These are phyloP conservation scores for Anarhynchus alexandrinus DNA, from an alignment of 2,113 vertebrate genomes.

Conservation along the genomic window DNA sequence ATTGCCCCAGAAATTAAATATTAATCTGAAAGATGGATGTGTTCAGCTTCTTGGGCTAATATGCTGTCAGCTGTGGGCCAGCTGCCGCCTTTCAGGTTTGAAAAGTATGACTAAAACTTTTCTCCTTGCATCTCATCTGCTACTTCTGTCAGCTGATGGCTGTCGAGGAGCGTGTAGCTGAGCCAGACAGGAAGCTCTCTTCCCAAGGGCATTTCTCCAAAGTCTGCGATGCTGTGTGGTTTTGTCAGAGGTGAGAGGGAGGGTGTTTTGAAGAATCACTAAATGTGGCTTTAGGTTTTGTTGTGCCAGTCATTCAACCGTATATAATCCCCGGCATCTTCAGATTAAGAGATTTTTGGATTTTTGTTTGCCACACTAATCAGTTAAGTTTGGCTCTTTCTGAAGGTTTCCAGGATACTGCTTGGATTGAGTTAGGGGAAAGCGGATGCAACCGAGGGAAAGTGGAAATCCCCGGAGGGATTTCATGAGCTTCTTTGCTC, in stretches of 20 bases:
- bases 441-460: background rate
- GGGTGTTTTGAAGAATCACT: background rate
- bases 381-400: background rate
- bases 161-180: accelerated
- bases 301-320: background rate
- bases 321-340: background rate
- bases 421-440: background rate
- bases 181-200: background rate
- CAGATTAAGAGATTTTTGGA: background rate
- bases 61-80: background rate
- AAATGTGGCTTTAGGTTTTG: background rate
- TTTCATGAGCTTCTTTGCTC: background rate
- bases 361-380: background rate
- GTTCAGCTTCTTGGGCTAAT: background rate
- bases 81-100: background rate
- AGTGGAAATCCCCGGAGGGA: background rate
- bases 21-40: background rate
- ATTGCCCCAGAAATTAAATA: background rate
- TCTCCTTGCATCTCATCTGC: background rate
- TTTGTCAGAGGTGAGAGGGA: background rate
- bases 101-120: background rate
- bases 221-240: background rate
- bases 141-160: background rate
- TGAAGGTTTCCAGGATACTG: background rate
- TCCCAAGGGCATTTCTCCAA: background rate